Base-by-base conservation (phyloP, 1,140 invertebrate species). In the Riptortus pedestris region DNA sequence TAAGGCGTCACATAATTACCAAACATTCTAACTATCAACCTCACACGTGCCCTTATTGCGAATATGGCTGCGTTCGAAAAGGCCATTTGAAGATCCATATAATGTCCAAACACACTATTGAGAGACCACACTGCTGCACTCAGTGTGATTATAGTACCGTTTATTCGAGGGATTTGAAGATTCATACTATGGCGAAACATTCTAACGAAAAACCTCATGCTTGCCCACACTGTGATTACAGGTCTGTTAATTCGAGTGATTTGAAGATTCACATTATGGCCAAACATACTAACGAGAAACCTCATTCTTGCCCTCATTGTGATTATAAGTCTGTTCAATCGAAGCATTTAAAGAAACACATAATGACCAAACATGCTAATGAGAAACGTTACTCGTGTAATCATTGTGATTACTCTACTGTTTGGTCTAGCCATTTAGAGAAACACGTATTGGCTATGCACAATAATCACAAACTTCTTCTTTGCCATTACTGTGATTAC, bases 301-400 rank as follows among this genome's bases (percentile, higher is more conserved):
- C 57, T 2, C 57, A 59, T 33, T 11, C 14, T 9, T 59, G 57
- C 28, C 57, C 57, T 1, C 24, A 59, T 7, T 59, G 57, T 33
- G 18, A 59, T 14, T 59, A 59, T 29, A 31, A n/a, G 11, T 27
- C 57, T 2, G 33, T 16, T 29, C n/a, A 31, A 18, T 2, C 24
- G 5, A 12, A 29, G 16, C 16, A 14, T 29, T 29, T 59, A 33
- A 59, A 59, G 11, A 29, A 12, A 29, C 57, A 59, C 14, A 59
- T 59, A 1, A 28, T 31, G 2, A 16, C 27, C 0, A 28, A 28
- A 16, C 57, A 59, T 59, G n/a, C 24, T 14, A 59, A 59, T 31
- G 29, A 59, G 14, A 59, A 29, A 29, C 57, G 27, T 29, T 22
- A 59, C 18, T 2, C 16, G n/a, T 59, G 57, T 18, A 12, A 27